Evolutionary conservation across 2,888 invertebrate species (phyloP).

Genomic region (Allolobophora icterica): DNA sequence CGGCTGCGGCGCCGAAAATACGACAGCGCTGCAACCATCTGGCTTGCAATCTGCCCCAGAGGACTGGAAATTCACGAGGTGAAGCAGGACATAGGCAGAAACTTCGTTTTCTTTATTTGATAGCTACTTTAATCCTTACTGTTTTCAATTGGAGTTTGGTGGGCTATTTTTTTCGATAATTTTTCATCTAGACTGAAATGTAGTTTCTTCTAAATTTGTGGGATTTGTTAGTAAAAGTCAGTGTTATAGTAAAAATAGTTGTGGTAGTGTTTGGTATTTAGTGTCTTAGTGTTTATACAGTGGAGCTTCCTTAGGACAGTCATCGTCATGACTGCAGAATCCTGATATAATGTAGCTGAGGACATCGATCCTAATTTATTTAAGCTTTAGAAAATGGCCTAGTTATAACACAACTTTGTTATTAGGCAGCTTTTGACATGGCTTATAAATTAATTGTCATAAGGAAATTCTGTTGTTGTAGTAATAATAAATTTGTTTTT

Average conservation of each 20-base stretch:
- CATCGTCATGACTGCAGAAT: background rate
- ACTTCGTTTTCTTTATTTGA: background rate
- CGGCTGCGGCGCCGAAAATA: conserved; percentile 71
- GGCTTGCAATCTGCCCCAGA: conserved; percentile 88
- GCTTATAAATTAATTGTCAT: background rate
- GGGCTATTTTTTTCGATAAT: background rate
- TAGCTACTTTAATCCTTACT: background rate
- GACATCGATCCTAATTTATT: background rate
- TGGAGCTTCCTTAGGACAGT: background rate
- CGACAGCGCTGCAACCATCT: conserved; percentile 75
- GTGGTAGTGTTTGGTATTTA: no score
- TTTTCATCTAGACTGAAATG: background rate
- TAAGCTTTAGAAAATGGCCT: background rate
- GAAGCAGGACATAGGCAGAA: conserved; percentile 21
- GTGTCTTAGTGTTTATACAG: no score
- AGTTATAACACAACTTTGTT: background rate
- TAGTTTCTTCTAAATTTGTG: background rate
- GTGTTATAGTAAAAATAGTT: background rate
- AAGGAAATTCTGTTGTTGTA: background rate
- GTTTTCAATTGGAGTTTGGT: background rate
- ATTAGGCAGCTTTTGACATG: background rate
- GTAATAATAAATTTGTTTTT: background rate
- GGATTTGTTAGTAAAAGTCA: background rate
- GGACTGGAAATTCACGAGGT: conserved; percentile 86
- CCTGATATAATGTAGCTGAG: background rate